phyloP scores from a whole-genome alignment of 2,113 vertebrate genomes.

The Eulacestoma nigropectus region DNA sequence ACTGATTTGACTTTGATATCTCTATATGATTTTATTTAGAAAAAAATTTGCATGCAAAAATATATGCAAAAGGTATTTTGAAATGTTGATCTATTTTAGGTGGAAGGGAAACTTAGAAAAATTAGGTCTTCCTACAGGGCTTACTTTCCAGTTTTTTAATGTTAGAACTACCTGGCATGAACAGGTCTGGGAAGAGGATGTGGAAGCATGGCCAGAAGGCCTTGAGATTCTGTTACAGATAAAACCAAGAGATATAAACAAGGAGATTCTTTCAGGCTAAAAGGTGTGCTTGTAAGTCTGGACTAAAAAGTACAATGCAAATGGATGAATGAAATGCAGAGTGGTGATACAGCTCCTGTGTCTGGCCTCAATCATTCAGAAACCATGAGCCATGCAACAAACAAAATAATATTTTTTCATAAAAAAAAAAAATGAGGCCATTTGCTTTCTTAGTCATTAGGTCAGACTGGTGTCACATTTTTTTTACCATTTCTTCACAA shows the following conservation, averaged over 20 bases:
- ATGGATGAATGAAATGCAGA: not conserved
- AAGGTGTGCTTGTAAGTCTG: not conserved
- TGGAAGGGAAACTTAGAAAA: not conserved
- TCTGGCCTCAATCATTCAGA: not conserved
- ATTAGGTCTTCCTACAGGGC: accelerated
- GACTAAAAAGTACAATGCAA: not conserved
- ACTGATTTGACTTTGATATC: not conserved
- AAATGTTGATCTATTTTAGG: not conserved
- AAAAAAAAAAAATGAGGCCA: not conserved
- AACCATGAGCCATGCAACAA: accelerated
- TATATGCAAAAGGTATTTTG: not conserved
- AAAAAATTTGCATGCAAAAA: not conserved
- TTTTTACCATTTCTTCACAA: not conserved
- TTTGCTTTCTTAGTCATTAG: not conserved
- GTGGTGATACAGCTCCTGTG: not conserved
- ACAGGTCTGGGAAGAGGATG: not conserved
- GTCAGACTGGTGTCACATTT: not conserved
- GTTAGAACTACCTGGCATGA: not conserved
- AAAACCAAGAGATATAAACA: not conserved
- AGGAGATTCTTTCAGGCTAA: not conserved
- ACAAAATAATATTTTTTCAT: not conserved
- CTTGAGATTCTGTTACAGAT: not conserved
- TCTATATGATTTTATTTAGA: not conserved
- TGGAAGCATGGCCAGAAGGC: not conserved
- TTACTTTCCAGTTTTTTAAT: not conserved